Evolutionary conservation across 2,797 vertebrate species (phyloP).

Genomic region (Sitta carolinensis): DNA sequence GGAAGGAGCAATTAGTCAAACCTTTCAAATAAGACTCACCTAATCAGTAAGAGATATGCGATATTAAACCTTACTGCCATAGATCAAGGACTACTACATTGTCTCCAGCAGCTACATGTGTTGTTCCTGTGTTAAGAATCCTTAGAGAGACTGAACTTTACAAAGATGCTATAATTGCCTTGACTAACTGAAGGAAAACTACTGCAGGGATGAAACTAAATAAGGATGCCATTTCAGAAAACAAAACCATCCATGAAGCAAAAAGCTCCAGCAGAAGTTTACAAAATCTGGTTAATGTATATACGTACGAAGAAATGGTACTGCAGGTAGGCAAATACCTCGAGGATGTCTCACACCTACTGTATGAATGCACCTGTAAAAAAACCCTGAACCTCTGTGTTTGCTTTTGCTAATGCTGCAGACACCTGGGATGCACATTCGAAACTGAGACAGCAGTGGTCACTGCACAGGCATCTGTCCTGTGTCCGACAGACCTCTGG

Average conservation of each 20-base stretch:
- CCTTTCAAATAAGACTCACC: neutral
- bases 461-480: neutral
- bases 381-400: rapidly evolving
- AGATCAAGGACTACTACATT: neutral
- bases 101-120: neutral
- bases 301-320: neutral
- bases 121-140: neutral
- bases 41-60: neutral
- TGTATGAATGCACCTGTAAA: rapidly evolving
- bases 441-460: neutral
- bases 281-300: neutral
- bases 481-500: neutral
- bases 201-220: neutral
- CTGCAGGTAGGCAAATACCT: neutral
- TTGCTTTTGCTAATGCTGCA: neutral
- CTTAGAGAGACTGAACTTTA: neutral
- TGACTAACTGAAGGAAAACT: neutral
- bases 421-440: neutral
- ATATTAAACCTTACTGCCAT: neutral
- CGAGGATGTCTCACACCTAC: neutral
- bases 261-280: neutral
- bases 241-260: neutral
- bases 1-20: neutral
- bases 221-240: neutral
- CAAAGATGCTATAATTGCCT: neutral